These are phyloP conservation scores for Zhuqinia jingwanae DNA, from an alignment of 2,888 invertebrate species.

Conservation along the genomic window DNA sequence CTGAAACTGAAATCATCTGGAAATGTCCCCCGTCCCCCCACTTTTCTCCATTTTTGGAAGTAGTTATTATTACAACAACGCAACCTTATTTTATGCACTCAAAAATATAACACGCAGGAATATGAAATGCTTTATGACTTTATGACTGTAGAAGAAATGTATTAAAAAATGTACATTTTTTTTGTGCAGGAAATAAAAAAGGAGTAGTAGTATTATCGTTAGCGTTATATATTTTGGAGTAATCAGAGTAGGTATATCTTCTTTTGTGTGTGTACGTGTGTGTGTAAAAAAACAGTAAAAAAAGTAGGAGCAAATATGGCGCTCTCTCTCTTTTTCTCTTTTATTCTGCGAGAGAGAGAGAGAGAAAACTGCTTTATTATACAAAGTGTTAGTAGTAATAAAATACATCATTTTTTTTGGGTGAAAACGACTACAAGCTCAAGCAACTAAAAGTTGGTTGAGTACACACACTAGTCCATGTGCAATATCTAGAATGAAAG, in stretches of 20 bases:
- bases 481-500: neutral
- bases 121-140: slow-evolving; percentile 28
- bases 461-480: neutral
- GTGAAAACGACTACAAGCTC: slow-evolving; percentile 43
- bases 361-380: slow-evolving; percentile 63
- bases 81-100: neutral
- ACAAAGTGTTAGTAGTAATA: slow-evolving; percentile 67
- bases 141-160: too few species aligned
- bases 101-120: neutral
- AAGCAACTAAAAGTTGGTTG: too few species aligned
- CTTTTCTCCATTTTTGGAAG: neutral
- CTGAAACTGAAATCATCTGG: slow-evolving; percentile 19
- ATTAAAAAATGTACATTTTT: neutral
- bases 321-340: slow-evolving; percentile 9
- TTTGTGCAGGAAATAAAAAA: neutral
- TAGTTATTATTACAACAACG: neutral
- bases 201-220: too few species aligned
- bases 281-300: too few species aligned
- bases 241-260: slow-evolving; percentile 31
- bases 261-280: neutral
- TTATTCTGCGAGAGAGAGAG: neutral
- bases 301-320: too few species aligned
- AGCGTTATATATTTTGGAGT: slow-evolving; percentile 9
- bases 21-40: neutral
- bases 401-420: slow-evolving; percentile 61